Evolutionary conservation across 2,797 vertebrate species (phyloP), one percentile per base, ranked within the genome.

Genomic region (Centroberyx gerrardi): DNA sequence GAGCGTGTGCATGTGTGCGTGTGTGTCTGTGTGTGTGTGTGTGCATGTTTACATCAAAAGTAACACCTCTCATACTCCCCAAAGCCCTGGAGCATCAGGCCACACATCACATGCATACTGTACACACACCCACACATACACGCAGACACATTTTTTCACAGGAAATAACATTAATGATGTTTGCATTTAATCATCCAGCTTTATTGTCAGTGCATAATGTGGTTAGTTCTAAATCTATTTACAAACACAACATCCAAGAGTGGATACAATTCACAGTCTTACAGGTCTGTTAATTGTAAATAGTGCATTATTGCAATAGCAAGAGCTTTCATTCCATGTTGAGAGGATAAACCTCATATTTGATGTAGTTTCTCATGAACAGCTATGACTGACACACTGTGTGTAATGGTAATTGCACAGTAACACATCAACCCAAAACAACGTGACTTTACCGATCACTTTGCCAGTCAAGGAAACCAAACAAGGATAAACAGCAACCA

Each of bases 401-500:
- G 69, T 58, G 54, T 75, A 55, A 73, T 46, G 36, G 12, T 46
- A 72, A 72, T 64, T 55, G 29, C 65, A 69, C 49, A 64, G 58
- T 69, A 68, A 82, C 29, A 65, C 54, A 70, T 67, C 27, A 42
- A 76, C 48, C 38, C 71, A 87, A 82, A 66, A 86, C 70, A 78
- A 69, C 54, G 29, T 9, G 13, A 59, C 12, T 42, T 59, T 46
- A 46, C 60, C 3, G 18, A 59, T 17, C 1, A 28, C 42, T 56
- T 28, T 72, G 69, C 75, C 85, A 81, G 76, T 82, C 76, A 78
- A 78, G 49, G 63, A 78, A 77, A 68, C 67, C 70, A 86, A 84
- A 86, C 74, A 75, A 72, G 67, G 46, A 75, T 70, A 75, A 88
- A 89, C 74, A 88, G 72, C 27, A 79, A 75, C 71, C 66, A 78